Evolutionary conservation across 2,888 invertebrate genomes (phyloP).

Genomic region (Coenonympha arcania): DNA sequence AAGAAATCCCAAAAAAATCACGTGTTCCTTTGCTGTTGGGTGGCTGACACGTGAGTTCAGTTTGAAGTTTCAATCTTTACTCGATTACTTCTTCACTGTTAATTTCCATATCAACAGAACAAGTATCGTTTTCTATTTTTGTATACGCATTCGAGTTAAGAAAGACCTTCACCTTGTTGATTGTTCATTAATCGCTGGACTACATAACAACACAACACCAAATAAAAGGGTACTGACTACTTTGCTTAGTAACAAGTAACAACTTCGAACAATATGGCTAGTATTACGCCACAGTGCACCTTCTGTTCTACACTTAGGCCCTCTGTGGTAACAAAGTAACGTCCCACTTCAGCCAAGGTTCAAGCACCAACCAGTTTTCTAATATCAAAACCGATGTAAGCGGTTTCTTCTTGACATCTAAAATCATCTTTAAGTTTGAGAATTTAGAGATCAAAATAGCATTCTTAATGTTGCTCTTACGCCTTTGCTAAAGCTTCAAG

Average conservation of each 20-base stretch:
- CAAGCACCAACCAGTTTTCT: conserved; percentile 41
- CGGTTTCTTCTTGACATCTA: conserved; percentile 4
- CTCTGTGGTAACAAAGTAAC: conserved; percentile 63
- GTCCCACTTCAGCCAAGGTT: conserved; percentile 70
- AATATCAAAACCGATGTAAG: conserved; percentile 21
- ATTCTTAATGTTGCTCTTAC: background rate
- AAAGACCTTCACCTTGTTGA: conserved; percentile 15
- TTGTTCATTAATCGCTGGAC: conserved; percentile 6
- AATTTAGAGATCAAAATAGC: conserved; percentile 1
- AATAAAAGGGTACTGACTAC: conserved; percentile 12
- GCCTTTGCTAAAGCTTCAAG: conserved; percentile 41
- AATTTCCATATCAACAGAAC: background rate
- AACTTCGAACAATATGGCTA: conserved; percentile 38
- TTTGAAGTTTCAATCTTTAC: no score
- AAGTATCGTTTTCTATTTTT: background rate
- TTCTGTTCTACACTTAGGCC: conserved; percentile 63
- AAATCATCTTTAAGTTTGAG: background rate
- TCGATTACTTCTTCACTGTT: background rate
- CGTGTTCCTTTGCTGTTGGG: no score
- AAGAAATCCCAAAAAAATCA: no score
- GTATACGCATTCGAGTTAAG: background rate
- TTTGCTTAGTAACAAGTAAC: conserved; percentile 48
- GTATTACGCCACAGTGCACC: conserved; percentile 53
- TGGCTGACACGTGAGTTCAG: no score
- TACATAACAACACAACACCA: conserved; percentile 11